Evolutionary conservation across 2,113 vertebrate species (phyloP).

Genomic region (Pluvianellus socialis): DNA sequence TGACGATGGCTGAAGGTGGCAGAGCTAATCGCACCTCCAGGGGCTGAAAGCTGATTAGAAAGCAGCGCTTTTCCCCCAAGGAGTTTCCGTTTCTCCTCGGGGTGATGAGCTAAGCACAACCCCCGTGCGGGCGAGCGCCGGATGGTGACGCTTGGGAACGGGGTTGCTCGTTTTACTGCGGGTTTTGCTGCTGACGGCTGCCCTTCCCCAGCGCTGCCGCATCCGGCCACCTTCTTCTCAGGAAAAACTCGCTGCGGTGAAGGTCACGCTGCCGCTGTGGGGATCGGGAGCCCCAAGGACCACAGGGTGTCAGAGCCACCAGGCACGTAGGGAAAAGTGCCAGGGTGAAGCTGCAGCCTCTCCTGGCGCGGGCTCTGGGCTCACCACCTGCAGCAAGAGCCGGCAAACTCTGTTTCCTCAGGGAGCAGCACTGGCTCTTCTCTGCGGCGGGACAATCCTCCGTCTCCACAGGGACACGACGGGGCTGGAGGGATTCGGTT

Average conservation of each 20-base stretch:
- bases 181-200: background rate
- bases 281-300: background rate
- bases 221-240: background rate
- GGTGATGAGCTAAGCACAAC: slow-evolving; percentile 28
- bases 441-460: background rate
- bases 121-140: rapidly evolving
- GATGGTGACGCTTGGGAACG: background rate
- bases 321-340: background rate
- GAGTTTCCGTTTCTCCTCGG: background rate
- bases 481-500: rapidly evolving
- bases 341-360: background rate
- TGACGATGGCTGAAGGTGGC: background rate
- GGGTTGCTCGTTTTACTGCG: background rate
- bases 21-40: background rate
- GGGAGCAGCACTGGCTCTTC: background rate
- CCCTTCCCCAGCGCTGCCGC: background rate
- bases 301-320: rapidly evolving
- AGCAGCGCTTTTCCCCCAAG: background rate
- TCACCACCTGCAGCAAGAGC: background rate
- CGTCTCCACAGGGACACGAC: rapidly evolving
- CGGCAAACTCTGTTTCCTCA: rapidly evolving
- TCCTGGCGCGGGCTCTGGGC: rapidly evolving
- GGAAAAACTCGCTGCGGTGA: rapidly evolving
- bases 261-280: background rate
- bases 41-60: background rate